Evolutionary conservation across 2,113 vertebrate species (phyloP), one percentile per base, ranked within the genome.

Genomic region (Cyanoramphus novaezelandiae): DNA sequence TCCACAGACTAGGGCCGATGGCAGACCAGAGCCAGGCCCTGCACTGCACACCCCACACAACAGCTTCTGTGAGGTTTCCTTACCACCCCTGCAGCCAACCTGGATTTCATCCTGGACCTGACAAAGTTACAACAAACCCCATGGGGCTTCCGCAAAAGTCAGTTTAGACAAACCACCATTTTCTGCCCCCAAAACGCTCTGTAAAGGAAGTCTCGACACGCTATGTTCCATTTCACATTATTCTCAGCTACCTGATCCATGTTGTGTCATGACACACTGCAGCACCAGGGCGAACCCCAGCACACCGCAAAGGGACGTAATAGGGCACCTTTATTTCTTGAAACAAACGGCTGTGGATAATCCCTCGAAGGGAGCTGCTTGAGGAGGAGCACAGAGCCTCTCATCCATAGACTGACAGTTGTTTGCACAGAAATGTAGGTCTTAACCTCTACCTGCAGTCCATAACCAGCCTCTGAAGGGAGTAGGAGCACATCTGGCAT

Each of bases 301-400:
- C 2, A 1, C 28, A 19, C 27, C 50, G 29, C 52, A 29, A 49
- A 72, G 27, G 15, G 17, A 85, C 27, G 14, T 69, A 9, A 28
- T 31, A 20, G 50, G 29, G 9, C n/a, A 23, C 11, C 65, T 70
- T n/a, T 8, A 27, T 6, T 67, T 55, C 69, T 49, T 60, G 27
- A n/a, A 70, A 65, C 4, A 4, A 59, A 59, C 19, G 25, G 23
- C 25, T 52, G 18, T 9, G 31, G 23, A 33, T 24, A 74, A 53
- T 29, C 13, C 17, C 29, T 15, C 21, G n/a, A 25, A 43, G 11
- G 16, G 16, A 72, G 16, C 18, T 62, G 47, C 57, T 27, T 90
- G 29, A 78, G 57, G n/a, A 44, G 23, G 0, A 0, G 21, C 23
- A 46, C 28, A 53, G 44, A 49, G 35, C 9, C 60, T 27, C 27